These are phyloP conservation scores for Willisornis vidua DNA, from an alignment of 2,113 vertebrate genomes.

Conservation along the genomic window DNA sequence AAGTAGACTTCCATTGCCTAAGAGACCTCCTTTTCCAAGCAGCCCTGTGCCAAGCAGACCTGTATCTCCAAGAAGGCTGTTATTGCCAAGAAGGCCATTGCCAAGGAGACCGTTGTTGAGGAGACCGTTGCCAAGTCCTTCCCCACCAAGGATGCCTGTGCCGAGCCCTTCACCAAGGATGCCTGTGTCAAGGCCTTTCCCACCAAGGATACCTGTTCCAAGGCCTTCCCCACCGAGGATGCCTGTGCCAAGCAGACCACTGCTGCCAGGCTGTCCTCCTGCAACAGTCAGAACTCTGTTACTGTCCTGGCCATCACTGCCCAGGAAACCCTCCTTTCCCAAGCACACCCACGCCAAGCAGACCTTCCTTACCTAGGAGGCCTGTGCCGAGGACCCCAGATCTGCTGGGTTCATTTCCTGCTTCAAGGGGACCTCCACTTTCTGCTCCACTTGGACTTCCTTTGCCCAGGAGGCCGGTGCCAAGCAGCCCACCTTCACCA, in stretches of 20 bases:
- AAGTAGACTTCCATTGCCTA: conserved; percentile 34
- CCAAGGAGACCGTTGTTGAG: not conserved
- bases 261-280: not conserved
- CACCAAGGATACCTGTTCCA: not conserved
- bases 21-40: conserved; percentile 20
- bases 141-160: not conserved
- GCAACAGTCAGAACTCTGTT: not conserved
- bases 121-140: not conserved
- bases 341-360: rapidly evolving
- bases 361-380: not conserved
- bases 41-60: conserved; percentile 14
- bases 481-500: not conserved
- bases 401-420: not conserved
- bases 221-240: not conserved
- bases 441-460: not conserved
- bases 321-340: not conserved
- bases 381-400: not conserved
- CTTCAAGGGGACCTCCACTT: not conserved
- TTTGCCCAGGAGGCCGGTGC: not conserved
- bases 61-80: not conserved
- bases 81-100: not conserved
- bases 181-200: rapidly evolving
- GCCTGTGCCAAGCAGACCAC: not conserved
- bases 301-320: not conserved
- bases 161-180: not conserved